Evolutionary conservation across 2,113 vertebrate species (phyloP), one percentile per base, ranked within the genome.

Genomic region (Ursus arctos): DNA sequence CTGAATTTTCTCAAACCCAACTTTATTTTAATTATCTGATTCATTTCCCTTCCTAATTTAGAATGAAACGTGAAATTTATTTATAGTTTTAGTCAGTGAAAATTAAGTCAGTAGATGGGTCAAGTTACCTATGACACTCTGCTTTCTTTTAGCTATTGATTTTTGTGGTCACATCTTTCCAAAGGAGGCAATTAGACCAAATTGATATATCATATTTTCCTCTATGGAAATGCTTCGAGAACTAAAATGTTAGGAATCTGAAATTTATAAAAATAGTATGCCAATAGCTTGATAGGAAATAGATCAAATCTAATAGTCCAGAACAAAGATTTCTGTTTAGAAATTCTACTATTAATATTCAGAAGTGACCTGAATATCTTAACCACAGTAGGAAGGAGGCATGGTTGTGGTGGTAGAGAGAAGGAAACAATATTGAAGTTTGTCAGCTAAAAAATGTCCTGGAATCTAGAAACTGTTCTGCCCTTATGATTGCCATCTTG

Each of bases 11-110:
- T 94, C 65, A 43, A 95, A 94, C 21, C 21, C 95, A 97, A 82
- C 83, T 97, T 98, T 97, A 96, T 95, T 96, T 98, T 95, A 71
- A 85, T 80, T 92, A 40, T 71, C 53, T 82, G 87, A 96, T 76
- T 97, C 87, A 94, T 90, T 98, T 98, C 97, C 98, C 55, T 88
- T 91, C 90, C 63, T 69, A 94, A 95, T 97, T 95, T 97, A 97
- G 92, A 98, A 91, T 49, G 15, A 96, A 95, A 81, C 31, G 77
- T 36, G 53, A 61, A 92, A 53, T 49, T 43, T 80, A 97, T 96
- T 97, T 96, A 96, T 97, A 95, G 88, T n/a, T 97, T 96, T 49
- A 92, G 94, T 90, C 57, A 94, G 92, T 91, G 97, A 98, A 98
- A 97, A 94, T 94, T 95, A 96, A 95, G 74, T 88, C 40, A 71